phyloP scores from a whole-genome alignment of 2,888 invertebrate genomes.

The Tetragnatha montana region DNA sequence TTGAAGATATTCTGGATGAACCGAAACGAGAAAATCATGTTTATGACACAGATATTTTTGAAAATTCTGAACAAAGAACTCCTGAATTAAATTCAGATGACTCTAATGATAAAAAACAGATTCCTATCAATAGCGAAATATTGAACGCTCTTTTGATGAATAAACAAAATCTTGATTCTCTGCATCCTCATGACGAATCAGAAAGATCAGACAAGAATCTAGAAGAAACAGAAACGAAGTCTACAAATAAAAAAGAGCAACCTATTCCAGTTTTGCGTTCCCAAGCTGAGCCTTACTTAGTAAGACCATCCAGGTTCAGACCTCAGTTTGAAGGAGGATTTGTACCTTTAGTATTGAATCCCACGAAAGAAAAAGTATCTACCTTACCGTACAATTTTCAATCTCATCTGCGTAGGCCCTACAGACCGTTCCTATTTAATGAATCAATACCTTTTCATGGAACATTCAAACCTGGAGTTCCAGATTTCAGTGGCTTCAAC shows the following conservation, averaged over 20 bases:
- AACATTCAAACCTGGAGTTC: conserved; percentile 73
- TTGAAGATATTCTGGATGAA: background rate
- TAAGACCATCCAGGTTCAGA: conserved; percentile 20
- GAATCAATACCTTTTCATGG: conserved; percentile 72
- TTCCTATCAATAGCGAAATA: conserved; percentile 2
- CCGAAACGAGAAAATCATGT: background rate
- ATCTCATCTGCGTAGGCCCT: conserved; percentile 51
- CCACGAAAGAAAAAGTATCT: conserved; percentile 51
- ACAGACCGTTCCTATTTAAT: conserved; percentile 72
- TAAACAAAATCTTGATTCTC: conserved; percentile 3
- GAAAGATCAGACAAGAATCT: conserved; percentile 59
- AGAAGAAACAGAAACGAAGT: background rate
- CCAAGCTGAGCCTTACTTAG: background rate
- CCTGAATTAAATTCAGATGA: background rate
- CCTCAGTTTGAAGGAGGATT: conserved; percentile 65
- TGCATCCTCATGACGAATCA: conserved; percentile 66
- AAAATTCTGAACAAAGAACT: background rate
- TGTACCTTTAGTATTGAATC: conserved; percentile 57
- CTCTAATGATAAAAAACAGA: background rate
- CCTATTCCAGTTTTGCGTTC: background rate
- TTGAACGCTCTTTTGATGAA: background rate
- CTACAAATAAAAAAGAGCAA: conserved; percentile 12
- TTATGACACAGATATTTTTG: background rate
- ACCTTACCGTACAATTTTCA: conserved; percentile 25
- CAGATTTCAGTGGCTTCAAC: conserved; percentile 73